A percentile compares a stretch with the other conserved stretches of the same genome.
Evolutionary conservation across 2,888 invertebrate species (phyloP).

Genomic region (Lymantria monacha): DNA sequence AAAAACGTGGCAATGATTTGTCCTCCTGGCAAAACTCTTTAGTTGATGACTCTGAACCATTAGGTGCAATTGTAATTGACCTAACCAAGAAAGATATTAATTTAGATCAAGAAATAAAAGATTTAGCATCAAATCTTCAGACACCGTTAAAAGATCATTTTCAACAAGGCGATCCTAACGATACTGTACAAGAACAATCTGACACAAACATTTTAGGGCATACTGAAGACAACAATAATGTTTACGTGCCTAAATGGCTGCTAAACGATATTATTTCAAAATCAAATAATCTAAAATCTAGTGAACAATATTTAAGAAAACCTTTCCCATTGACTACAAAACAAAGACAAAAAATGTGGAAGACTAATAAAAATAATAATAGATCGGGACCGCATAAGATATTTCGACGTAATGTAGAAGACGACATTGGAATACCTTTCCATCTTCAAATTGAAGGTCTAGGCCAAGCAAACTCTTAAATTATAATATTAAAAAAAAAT

Average conservation of each 20-base stretch:
- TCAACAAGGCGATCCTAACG: neutral
- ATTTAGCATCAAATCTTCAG: neutral
- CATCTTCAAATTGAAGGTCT: constrained; percentile 53
- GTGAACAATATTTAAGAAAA: constrained; percentile 9
- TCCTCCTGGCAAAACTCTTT: neutral
- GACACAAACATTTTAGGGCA: constrained; percentile 32
- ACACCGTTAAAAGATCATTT: neutral
- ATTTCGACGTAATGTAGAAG: constrained; percentile 33
- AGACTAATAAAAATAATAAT: neutral
- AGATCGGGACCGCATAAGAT: constrained; percentile 1
- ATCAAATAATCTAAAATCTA: neutral
- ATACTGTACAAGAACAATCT: constrained; percentile 5
- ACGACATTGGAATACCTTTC: constrained; percentile 51
- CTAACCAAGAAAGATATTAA: constrained; percentile 1
- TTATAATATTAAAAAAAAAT: no score
- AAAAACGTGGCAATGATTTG: neutral
- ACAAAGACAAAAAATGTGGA: constrained; percentile 12
- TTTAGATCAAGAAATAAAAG: constrained; percentile 4
- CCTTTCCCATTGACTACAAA: constrained; percentile 38
- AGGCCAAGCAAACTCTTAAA: constrained; percentile 48
- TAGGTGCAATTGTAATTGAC: constrained; percentile 13
- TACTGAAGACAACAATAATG: constrained; percentile 28
- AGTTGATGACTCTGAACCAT: neutral
- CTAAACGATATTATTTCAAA: constrained; percentile 16
- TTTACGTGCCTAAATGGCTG: constrained; percentile 41